Evolutionary conservation across 2,797 vertebrate species (phyloP).

Genomic region (Rousettus madagascariensis): DNA sequence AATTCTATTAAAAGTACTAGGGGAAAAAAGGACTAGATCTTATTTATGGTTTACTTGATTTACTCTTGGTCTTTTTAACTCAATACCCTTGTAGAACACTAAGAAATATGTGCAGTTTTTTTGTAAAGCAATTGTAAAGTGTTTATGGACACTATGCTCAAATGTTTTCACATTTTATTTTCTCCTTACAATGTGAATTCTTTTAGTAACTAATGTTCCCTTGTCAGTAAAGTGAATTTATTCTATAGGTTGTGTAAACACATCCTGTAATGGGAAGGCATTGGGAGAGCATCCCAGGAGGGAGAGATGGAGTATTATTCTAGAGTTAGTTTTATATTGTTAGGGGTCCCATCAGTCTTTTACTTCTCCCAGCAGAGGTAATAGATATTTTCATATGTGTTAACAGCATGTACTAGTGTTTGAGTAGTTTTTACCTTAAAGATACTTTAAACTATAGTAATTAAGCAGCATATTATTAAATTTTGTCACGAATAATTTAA

Average conservation of each 20-base stretch:
- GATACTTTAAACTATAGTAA: not conserved
- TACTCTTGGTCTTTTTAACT: not conserved
- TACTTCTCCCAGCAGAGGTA: not conserved
- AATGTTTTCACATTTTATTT: not conserved
- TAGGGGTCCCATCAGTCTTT: not conserved
- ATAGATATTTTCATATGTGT: not conserved
- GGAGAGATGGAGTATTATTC: not conserved
- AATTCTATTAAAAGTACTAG: not conserved
- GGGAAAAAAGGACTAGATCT: not conserved
- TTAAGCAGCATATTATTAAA: not conserved
- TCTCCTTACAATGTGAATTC: not conserved
- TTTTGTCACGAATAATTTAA: constrained; percentile 30
- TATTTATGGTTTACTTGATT: not conserved
- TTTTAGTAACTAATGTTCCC: not conserved
- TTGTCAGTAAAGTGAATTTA: not conserved
- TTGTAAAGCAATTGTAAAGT: not conserved
- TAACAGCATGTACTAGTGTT: not conserved
- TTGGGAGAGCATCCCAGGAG: not conserved
- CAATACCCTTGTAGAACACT: not conserved
- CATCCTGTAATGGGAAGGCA: not conserved
- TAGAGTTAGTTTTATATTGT: not conserved
- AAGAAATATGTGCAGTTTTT: not conserved
- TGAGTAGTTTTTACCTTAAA: not conserved
- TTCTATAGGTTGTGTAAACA: not conserved
- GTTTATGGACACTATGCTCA: constrained; percentile 1